Evolutionary conservation across 2,797 vertebrate genomes (phyloP), one percentile per base, ranked within the genome.

Genomic region (Phylloscopus collybita): DNA sequence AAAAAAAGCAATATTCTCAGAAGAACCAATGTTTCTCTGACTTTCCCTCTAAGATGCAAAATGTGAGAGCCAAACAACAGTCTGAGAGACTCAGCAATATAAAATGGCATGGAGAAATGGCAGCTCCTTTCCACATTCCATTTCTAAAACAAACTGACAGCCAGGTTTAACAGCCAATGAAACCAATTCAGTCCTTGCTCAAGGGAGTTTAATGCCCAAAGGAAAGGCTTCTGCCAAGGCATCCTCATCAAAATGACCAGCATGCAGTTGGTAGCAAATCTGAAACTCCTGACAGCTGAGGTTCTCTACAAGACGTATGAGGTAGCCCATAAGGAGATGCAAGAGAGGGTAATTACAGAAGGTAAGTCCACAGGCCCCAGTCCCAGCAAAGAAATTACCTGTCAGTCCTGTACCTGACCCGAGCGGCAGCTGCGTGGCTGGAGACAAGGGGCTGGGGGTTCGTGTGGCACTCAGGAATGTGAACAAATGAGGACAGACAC

Each of bases 361-460:
- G 20, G 0, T 18, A 38, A 67, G 8, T 20, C 36, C 67, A 60
- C 16, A 66, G 18, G 7, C 4, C 34, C 13, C 14, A 18, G 13
- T 82, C 36, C 8, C 32, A 85, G 51, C n/a, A 49, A 47, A 80
- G 18, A 73, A 88, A 65, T 54, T 8, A 34, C 32, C n/a, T 12
- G 11, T 61, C 45, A 25, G 16, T 78, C 23, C 53, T 6, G 1
- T 10, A 14, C 6, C 3, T 1, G 2, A 26, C 29, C 40, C 5
- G 1, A 26, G 62, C 0, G 0, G n/a, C 3, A 1, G 34, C 40
- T 82, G 22, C 0, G 0, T 10, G 54, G 40, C 79, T 79, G 36
- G 44, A 75, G 25, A 69, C 4, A 1, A 62, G 30, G 14, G 11
- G 6, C 14, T 42, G 18, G 11, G 23, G 44, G 45, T 40, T 70